Conservation (phyloP, 92 coral and sea anemone genomes). For the Blastomussa wellsi region DNA sequence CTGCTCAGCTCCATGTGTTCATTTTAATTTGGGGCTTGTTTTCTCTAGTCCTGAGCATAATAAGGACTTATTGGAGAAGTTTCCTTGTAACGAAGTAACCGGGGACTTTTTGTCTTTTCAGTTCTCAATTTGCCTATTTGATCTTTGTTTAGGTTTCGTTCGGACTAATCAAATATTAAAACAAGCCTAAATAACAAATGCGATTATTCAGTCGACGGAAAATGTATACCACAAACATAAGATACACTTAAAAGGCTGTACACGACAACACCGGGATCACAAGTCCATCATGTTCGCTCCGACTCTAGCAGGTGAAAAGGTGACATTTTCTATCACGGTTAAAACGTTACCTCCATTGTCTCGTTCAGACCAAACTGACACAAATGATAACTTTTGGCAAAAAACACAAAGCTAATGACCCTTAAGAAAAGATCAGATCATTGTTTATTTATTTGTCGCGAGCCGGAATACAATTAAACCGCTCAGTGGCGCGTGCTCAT, state of each 20-base stretch:
- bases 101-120: not conserved
- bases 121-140: conserved; percentile 12
- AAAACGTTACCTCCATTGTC: conserved; percentile 5
- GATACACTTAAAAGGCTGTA: not conserved
- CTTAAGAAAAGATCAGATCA: conserved; percentile 12
- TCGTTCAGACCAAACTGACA: conserved; percentile 16
- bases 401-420: conserved; percentile 1
- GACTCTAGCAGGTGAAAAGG: conserved; percentile 7
- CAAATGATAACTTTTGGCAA: conserved; percentile 7
- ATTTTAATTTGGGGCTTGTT: conserved; percentile 5
- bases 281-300: not conserved
- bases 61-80: not conserved
- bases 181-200: not conserved
- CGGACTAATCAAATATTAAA: not conserved
- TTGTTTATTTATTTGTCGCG: conserved; percentile 24
- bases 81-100: not conserved
- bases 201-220: not conserved
- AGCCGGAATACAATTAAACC: not conserved
- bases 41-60: not conserved
- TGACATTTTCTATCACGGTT: not conserved
- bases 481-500: conserved; percentile 7
- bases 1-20: not conserved
- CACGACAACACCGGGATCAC: not conserved
- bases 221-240: not conserved
- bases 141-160: conserved; percentile 17